A percentile compares a stretch with the other conserved stretches of the same genome.
Evolutionary conservation across 2,797 vertebrate species (phyloP).

Genomic region (Antennarius maculatus): DNA sequence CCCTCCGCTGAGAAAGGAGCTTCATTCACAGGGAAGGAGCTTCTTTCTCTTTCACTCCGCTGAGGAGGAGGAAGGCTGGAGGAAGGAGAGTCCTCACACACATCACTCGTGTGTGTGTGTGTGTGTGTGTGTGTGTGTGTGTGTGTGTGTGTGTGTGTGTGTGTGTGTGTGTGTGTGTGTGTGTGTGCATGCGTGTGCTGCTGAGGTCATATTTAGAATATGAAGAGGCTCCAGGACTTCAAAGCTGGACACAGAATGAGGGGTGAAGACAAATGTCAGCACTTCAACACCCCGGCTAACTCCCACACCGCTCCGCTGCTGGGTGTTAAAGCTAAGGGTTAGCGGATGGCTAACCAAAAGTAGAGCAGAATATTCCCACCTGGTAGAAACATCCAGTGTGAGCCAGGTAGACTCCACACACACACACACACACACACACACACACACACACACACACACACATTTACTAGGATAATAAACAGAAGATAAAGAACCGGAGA

Average conservation of each 20-base stretch:
- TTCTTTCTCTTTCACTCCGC: constrained; percentile 63
- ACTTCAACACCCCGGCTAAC: constrained; percentile 24
- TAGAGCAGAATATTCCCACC: not conserved
- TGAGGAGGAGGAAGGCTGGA: constrained; percentile 50
- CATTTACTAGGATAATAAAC: too few relatives aligned
- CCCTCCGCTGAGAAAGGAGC: constrained; percentile 83
- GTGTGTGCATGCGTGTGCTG: constrained; percentile 31
- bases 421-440: too few relatives aligned
- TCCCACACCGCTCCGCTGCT: not conserved
- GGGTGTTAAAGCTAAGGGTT: not conserved
- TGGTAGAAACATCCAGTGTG: not conserved
- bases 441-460: too few relatives aligned
- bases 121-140: constrained; percentile 30
- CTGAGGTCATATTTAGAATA: constrained; percentile 83
- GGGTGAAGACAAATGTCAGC: constrained; percentile 59
- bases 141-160: constrained; percentile 34
- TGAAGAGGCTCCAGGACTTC: constrained; percentile 86
- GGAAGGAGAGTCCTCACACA: constrained; percentile 73
- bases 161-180: constrained; percentile 21
- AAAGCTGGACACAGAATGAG: constrained; percentile 71
- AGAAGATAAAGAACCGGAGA: not conserved
- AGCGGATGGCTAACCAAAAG: not conserved
- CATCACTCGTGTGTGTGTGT: constrained; percentile 32
- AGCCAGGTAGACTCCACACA: too few relatives aligned
- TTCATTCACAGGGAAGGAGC: constrained; percentile 84